phyloP scores from a whole-genome alignment of 1,140 invertebrate species.

The Atopsyche davidsoni region DNA sequence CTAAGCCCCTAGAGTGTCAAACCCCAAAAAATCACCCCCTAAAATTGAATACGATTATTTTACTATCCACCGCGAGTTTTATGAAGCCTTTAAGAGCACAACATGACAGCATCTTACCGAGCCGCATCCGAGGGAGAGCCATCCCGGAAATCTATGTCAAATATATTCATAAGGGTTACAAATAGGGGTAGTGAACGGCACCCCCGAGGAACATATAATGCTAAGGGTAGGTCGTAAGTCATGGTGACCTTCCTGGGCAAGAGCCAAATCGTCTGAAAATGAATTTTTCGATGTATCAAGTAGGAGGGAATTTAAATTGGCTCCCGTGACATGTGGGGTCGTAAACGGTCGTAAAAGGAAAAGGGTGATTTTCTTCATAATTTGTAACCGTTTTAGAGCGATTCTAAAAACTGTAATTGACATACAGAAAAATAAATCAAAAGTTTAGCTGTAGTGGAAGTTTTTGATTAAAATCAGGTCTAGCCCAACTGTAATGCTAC shows the following conservation, averaged over 20 bases:
- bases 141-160: constrained; percentile 30
- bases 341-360: background rate
- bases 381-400: no score
- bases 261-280: constrained; percentile 29
- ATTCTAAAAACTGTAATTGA: no score
- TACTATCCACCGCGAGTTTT: no score
- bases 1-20: no score
- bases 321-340: constrained; percentile 7
- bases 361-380: background rate
- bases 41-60: no score
- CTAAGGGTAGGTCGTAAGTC: constrained; percentile 22
- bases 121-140: background rate
- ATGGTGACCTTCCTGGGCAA: constrained; percentile 16
- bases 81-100: no score
- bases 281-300: constrained; percentile 25
- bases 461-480: no score
- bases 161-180: constrained; percentile 29
- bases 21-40: no score
- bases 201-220: constrained; percentile 26
- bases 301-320: constrained; percentile 23
- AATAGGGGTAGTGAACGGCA: constrained; percentile 22
- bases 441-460: no score
- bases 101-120: background rate
- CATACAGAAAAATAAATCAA: no score
- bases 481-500: no score